These are phyloP conservation scores for Pteropus alecto DNA, from an alignment of 2,113 vertebrate species.

Conservation along the genomic window DNA sequence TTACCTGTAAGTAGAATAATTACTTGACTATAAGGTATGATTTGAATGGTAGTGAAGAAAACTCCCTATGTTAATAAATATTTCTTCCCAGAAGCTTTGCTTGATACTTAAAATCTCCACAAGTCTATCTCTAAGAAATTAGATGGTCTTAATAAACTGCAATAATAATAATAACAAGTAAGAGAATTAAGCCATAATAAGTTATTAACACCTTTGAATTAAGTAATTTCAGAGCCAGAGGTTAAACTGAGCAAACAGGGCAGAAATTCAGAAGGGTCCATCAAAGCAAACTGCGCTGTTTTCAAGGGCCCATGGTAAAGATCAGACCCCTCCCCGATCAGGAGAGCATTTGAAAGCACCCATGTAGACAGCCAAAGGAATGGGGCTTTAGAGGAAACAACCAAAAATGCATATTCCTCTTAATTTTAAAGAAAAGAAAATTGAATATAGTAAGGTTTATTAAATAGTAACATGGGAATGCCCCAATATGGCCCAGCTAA, in stretches of 20 bases:
- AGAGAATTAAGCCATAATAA: constrained; percentile 49
- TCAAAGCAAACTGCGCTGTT: neutral
- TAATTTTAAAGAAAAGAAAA: constrained; percentile 20
- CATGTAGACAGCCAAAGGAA: neutral
- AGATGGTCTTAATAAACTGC: constrained; percentile 16
- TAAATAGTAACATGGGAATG: neutral
- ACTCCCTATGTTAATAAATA: neutral
- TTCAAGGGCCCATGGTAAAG: neutral
- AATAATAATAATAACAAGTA: neutral
- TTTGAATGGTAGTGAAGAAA: neutral
- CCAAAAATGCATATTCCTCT: neutral
- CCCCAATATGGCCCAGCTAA: neutral
- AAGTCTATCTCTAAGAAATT: constrained; percentile 49
- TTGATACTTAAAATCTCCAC: neutral
- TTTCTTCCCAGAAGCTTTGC: neutral
- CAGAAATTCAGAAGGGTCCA: neutral
- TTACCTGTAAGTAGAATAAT: neutral
- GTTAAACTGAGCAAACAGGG: constrained; percentile 36
- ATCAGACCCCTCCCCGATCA: neutral
- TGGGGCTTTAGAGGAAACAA: neutral
- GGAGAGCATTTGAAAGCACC: neutral
- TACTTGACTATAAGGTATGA: neutral
- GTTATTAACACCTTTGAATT: constrained; percentile 46
- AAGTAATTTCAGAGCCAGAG: constrained; percentile 46
- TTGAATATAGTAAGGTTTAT: neutral